Evolutionary conservation across 2,113 vertebrate genomes (phyloP).

Genomic region (Neofelis nebulosa): DNA sequence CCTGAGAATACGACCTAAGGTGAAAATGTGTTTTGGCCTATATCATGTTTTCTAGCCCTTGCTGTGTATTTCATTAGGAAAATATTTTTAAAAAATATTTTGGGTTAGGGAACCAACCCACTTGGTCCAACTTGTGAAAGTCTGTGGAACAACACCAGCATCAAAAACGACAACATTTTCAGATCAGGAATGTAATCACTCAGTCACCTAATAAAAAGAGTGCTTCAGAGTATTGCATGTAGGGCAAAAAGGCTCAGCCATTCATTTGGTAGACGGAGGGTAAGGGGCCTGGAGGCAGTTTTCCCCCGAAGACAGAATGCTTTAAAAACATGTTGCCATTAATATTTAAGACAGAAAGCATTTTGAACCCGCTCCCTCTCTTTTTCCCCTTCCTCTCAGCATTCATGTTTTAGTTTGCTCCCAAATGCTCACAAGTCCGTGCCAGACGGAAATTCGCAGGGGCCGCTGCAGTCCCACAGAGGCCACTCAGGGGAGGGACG

Average conservation of each 20-base stretch:
- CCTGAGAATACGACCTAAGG: conserved; percentile 51
- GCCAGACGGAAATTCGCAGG: conserved; percentile 95
- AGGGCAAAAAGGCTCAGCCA: conserved; percentile 73
- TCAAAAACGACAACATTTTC: conserved; percentile 71
- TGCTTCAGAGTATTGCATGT: conserved; percentile 62
- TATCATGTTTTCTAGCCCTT: conserved; percentile 53
- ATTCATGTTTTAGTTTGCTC: conserved; percentile 97
- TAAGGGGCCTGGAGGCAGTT: conserved; percentile 43
- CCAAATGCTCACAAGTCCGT: conserved; percentile 94
- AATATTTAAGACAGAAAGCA: conserved; percentile 83
- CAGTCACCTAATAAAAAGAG: conserved; percentile 78
- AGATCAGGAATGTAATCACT: conserved; percentile 69
- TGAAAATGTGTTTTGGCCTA: conserved; percentile 67
- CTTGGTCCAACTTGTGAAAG: conserved; percentile 25
- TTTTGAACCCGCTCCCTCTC: conserved; percentile 81
- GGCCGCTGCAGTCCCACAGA: conserved; percentile 93
- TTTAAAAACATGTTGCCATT: conserved; percentile 80
- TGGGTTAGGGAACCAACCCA: conserved; percentile 22
- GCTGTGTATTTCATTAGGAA: conserved; percentile 60
- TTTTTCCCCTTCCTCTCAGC: conserved; percentile 85
- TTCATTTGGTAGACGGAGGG: conserved; percentile 68
- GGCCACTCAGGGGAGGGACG: conserved; percentile 96
- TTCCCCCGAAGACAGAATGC: conserved; percentile 75
- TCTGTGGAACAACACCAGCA: conserved; percentile 33
- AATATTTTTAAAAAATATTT: conserved; percentile 54